These are phyloP conservation scores for Phlogophora meticulosa DNA, from an alignment of 2,888 invertebrate species.

Conservation along the genomic window DNA sequence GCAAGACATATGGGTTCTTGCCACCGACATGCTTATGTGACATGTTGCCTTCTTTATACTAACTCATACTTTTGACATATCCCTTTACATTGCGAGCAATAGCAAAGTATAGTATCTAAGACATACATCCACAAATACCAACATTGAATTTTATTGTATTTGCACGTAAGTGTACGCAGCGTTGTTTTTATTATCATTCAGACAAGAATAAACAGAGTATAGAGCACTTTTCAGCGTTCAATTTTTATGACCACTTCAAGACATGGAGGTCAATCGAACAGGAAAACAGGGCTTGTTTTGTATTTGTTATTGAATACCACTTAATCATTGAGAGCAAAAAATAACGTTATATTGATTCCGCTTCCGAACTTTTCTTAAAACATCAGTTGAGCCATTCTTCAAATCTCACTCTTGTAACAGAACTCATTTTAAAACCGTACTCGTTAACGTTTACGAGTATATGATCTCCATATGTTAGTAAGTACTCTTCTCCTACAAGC, in stretches of 20 bases:
- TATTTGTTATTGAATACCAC: slow-evolving; percentile 2
- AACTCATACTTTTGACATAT: neutral
- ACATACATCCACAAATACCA: neutral
- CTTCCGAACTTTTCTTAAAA: too few species aligned
- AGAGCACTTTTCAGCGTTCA: slow-evolving; percentile 34
- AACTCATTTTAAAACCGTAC: too few species aligned
- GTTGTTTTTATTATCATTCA: slow-evolving; percentile 36
- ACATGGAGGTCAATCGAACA: slow-evolving; percentile 38
- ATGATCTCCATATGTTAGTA: too few species aligned
- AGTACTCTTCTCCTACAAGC: too few species aligned
- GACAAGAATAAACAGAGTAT: slow-evolving; percentile 30
- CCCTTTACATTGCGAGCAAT: neutral
- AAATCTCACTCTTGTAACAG: too few species aligned
- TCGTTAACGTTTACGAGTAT: too few species aligned
- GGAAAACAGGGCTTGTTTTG: slow-evolving; percentile 9
- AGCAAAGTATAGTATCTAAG: neutral
- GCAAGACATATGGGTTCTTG: too few species aligned
- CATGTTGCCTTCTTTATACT: too few species aligned
- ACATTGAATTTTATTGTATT: slow-evolving; percentile 14
- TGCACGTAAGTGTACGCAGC: neutral
- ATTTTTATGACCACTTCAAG: slow-evolving; percentile 43
- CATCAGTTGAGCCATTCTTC: too few species aligned
- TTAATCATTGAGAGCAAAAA: neutral
- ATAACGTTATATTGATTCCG: too few species aligned
- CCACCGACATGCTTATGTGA: too few species aligned